Evolutionary conservation across 2,113 vertebrate species (phyloP).

Genomic region (Macrotis lagotis): DNA sequence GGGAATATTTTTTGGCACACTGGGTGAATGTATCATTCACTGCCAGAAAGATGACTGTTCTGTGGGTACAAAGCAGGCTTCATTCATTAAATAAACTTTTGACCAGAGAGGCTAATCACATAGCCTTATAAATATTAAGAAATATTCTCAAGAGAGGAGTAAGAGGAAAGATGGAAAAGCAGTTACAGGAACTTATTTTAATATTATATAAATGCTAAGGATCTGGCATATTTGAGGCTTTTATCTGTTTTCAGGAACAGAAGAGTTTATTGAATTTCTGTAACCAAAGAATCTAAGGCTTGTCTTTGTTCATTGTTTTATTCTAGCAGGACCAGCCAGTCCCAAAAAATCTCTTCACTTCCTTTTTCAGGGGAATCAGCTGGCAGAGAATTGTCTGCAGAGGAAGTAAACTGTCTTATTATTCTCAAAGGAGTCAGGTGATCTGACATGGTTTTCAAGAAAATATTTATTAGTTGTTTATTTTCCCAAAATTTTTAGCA

Average conservation of each 20-base stretch:
- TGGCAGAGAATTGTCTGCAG: not conserved
- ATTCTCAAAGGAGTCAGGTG: slow-evolving; percentile 22
- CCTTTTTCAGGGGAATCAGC: slow-evolving; percentile 16
- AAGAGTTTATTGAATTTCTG: slow-evolving; percentile 45
- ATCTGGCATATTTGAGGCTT: slow-evolving; percentile 23
- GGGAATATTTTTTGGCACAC: not conserved
- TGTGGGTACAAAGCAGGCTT: slow-evolving; percentile 7
- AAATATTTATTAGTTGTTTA: not conserved
- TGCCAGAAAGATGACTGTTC: slow-evolving; percentile 5
- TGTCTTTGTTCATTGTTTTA: slow-evolving; percentile 59
- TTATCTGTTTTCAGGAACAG: slow-evolving; percentile 65
- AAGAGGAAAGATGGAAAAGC: not conserved
- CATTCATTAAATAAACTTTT: slow-evolving; percentile 19
- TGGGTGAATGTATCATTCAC: not conserved
- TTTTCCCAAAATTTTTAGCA: too few species aligned
- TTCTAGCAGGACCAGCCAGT: not conserved
- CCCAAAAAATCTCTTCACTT: slow-evolving; percentile 10
- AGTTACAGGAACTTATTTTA: slow-evolving; percentile 52
- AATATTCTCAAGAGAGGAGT: not conserved
- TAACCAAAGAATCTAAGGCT: slow-evolving; percentile 61
- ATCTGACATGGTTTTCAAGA: slow-evolving; percentile 11
- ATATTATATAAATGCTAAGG: slow-evolving; percentile 38
- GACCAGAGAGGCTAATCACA: not conserved
- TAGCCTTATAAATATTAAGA: slow-evolving; percentile 31
- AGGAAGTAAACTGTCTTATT: not conserved